Evolutionary conservation across 2,888 invertebrate genomes (phyloP).

Genomic region (Scotopteryx bipunctaria): DNA sequence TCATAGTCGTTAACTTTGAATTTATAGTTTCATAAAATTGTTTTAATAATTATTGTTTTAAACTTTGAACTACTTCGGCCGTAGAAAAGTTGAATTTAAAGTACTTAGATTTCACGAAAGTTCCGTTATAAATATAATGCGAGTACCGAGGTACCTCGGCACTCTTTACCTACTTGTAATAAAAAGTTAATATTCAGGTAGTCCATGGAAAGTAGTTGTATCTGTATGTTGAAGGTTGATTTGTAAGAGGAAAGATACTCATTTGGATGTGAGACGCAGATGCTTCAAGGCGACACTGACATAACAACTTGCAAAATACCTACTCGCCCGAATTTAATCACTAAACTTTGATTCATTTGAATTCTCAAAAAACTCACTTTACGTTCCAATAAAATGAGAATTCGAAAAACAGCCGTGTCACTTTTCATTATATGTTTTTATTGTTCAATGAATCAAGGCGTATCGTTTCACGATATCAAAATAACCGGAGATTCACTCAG

Average conservation of each 20-base stretch:
- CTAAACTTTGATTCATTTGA: constrained; percentile 54
- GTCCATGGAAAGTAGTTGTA: too few relatives aligned
- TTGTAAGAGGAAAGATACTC: constrained; percentile 1
- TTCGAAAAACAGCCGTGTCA: constrained; percentile 59
- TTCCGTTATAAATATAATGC: not conserved
- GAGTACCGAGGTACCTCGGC: too few relatives aligned
- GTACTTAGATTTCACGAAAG: not conserved
- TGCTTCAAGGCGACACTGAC: constrained; percentile 26
- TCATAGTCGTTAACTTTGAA: constrained; percentile 66
- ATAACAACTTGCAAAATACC: constrained; percentile 29
- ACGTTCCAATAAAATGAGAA: constrained; percentile 65
- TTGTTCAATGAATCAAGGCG: constrained; percentile 62
- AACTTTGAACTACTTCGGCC: constrained; percentile 58
- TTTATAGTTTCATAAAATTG: constrained; percentile 56
- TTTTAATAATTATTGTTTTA: constrained; percentile 61
- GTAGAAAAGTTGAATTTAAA: constrained; percentile 51
- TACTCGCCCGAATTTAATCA: constrained; percentile 24
- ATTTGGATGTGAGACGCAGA: constrained; percentile 20
- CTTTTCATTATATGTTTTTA: constrained; percentile 65
- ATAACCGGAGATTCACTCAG: constrained; percentile 50
- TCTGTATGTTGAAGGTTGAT: not conserved
- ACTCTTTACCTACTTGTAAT: too few relatives aligned
- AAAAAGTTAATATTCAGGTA: too few relatives aligned
- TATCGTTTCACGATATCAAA: constrained; percentile 54
- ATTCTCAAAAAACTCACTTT: constrained; percentile 65